Evolutionary conservation across 2,888 invertebrate genomes (phyloP).

Genomic region (Calameuta filiformis): DNA sequence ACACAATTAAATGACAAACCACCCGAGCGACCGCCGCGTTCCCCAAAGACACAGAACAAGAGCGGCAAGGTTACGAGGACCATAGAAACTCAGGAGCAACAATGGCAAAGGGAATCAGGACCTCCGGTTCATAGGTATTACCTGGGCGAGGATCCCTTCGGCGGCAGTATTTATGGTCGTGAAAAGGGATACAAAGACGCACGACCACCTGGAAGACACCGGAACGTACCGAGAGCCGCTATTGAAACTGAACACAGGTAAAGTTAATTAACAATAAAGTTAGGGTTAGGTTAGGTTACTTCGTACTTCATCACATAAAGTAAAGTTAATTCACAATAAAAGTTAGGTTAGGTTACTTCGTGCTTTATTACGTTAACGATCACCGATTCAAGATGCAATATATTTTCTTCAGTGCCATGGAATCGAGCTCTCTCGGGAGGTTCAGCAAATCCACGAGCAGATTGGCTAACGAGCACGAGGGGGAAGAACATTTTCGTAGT

Average conservation of each 20-base stretch:
- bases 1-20: conserved; percentile 62
- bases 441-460: conserved; percentile 86
- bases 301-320: conserved; percentile 11
- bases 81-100: conserved; percentile 35
- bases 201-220: conserved; percentile 55
- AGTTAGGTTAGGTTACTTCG: background rate
- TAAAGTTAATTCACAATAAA: conserved; percentile 16
- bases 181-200: conserved; percentile 85
- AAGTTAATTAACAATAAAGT: conserved; percentile 16
- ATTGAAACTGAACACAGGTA: conserved; percentile 49
- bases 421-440: conserved; percentile 80
- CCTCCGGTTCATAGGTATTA: conserved; percentile 82
- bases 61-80: conserved; percentile 42
- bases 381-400: background rate
- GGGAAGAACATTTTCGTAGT: conserved; percentile 71
- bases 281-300: background rate
- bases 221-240: conserved; percentile 20
- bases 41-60: conserved; percentile 35
- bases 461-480: conserved; percentile 71
- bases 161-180: conserved; percentile 83
- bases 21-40: conserved; percentile 51
- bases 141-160: conserved; percentile 88
- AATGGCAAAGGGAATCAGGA: conserved; percentile 52
- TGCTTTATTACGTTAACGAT: background rate
- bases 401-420: conserved; percentile 70